Evolutionary conservation across 2,888 invertebrate genomes (phyloP), one percentile per base, ranked within the genome.

Genomic region (Lithosia quadra): DNA sequence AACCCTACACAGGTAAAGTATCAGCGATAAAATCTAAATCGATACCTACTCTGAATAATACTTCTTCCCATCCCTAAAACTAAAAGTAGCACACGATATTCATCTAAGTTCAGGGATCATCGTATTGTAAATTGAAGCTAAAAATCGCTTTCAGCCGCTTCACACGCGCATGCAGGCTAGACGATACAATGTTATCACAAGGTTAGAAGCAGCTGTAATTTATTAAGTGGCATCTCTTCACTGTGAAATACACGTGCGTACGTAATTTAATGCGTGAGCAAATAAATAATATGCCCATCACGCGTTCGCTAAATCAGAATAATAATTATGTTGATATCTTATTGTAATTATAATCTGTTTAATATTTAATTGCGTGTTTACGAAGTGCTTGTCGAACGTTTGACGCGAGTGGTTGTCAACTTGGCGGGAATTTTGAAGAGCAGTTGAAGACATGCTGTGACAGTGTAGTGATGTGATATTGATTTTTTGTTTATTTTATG

Each of bases 401-500:
- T 60, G 76, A 69, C 80, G 79, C 78, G 81, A 83, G 78, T 84
- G 86, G 86, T 85, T 87, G 86, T 85, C 90, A 81, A 81, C 73
- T 88, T 88, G 90, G 92, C 92, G 92, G 92, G 91, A 92, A 83
- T 84, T 83, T 78, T 76, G 81, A n/a, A n/a, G n/a, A 79, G 81
- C 77, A 78, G 72, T 76, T 69, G 66, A 60, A 69, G 62, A 73
- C 81, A 84, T 86, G 83, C 83, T 82, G 88, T 88, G 87, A 76
- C 72, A 86, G 90, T 91, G 90, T 85, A 85, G 92, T 92, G 92
- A 89, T 91, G 93, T 93, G 92, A 86, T 80, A 65, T 76, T 69
- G 18, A 13, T 11, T 34, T 9, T 60, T 61, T 65, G 39, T 66
- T 70, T 81, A 84, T 84, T 92, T 88, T 82, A 93, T 94, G 93